Percentiles rank a stretch among this genome's conserved stretches.
phyloP scores from a whole-genome alignment of 2,113 vertebrate genomes.

The Pantherophis guttatus region DNA sequence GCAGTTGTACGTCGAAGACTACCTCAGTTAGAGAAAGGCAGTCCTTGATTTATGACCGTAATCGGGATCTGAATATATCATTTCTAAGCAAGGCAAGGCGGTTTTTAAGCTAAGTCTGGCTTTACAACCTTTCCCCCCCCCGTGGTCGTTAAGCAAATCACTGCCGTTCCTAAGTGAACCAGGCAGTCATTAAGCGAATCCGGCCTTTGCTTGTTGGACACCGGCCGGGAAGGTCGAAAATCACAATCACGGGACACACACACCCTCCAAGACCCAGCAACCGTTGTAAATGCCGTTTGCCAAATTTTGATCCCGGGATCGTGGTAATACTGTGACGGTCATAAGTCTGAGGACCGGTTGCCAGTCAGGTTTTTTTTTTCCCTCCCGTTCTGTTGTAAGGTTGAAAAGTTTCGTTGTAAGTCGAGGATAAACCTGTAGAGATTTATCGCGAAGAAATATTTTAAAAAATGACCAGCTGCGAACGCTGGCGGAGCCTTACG shows the following conservation, averaged over 20 bases:
- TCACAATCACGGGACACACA: neutral
- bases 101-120: neutral
- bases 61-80: neutral
- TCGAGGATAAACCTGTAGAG: neutral
- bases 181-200: neutral
- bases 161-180: neutral
- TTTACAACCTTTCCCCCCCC: neutral
- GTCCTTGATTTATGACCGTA: too few relatives aligned
- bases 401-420: neutral
- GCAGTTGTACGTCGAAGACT: neutral
- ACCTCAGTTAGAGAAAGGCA: too few relatives aligned
- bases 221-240: neutral
- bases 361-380: too few relatives aligned
- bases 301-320: neutral
- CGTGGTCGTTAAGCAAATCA: neutral
- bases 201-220: neutral
- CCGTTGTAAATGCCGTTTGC: neutral
- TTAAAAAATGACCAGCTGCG: too few relatives aligned
- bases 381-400: neutral
- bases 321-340: neutral
- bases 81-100: neutral
- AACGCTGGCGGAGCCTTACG: neutral
- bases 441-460: neutral
- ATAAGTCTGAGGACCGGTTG: neutral
- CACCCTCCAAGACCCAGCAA: neutral